A percentile compares a stretch with the other conserved stretches of the same genome.
phyloP scores from a whole-genome alignment of 2,797 vertebrate species.

The Acanthurus leucopareius region DNA sequence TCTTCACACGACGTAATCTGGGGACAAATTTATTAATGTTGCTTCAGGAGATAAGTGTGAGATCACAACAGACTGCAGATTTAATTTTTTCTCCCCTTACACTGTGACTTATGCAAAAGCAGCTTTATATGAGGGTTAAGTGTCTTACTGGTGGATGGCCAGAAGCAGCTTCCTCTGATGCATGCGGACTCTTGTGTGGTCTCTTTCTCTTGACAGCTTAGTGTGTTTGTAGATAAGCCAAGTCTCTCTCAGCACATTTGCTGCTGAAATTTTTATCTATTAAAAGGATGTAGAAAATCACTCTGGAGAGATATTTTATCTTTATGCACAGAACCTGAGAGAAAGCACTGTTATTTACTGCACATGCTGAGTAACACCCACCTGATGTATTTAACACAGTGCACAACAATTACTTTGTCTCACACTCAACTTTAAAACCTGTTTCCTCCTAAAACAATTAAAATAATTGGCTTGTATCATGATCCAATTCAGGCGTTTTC shows the following conservation, averaged over 20 bases:
- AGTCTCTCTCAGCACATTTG: conserved; percentile 98
- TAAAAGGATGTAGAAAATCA: conserved; percentile 56
- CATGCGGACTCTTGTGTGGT: conserved; percentile 92
- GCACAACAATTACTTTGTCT: conserved; percentile 1
- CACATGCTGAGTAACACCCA: conserved; percentile 22
- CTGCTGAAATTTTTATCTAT: conserved; percentile 96
- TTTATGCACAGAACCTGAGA: conserved; percentile 37
- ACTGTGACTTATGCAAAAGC: background rate
- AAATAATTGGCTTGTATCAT: background rate
- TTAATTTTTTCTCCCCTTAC: background rate
- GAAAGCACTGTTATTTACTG: conserved; percentile 43
- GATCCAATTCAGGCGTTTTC: background rate
- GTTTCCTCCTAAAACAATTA: background rate
- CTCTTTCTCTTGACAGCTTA: conserved; percentile 93
- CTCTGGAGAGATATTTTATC: conserved; percentile 34
- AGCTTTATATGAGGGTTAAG: conserved; percentile 9
- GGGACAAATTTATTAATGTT: background rate
- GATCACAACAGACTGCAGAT: background rate
- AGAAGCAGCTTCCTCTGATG: conserved; percentile 96
- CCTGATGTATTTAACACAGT: conserved; percentile 5
- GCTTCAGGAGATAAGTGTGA: background rate
- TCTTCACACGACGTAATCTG: conserved; percentile 92
- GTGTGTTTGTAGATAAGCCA: conserved; percentile 98
- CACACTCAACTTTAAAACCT: conserved; percentile 1
- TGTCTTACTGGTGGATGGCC: conserved; percentile 96